A percentile compares a stretch with the other conserved stretches of the same genome.
phyloP scores from a whole-genome alignment of 2,797 vertebrate species.

The Emydoidea blandingii region DNA sequence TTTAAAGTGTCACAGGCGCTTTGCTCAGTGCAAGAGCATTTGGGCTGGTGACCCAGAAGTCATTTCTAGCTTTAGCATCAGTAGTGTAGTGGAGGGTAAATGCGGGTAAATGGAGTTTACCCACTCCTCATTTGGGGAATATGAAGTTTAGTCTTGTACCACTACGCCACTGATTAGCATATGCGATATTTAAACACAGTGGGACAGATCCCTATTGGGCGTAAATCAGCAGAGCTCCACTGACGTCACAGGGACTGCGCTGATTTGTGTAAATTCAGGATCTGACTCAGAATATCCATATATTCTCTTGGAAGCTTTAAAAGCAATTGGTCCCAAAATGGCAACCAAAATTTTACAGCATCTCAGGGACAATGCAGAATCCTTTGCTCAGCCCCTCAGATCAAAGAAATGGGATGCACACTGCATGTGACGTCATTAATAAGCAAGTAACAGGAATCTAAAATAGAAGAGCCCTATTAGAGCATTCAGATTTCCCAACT shows the following conservation, averaged over 20 bases:
- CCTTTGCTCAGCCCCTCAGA: constrained; percentile 18
- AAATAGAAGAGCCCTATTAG: background rate
- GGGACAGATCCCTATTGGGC: accelerated
- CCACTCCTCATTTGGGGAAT: background rate
- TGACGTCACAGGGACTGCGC: background rate
- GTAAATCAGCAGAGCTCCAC: background rate
- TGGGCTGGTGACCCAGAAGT: background rate
- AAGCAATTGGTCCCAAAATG: background rate
- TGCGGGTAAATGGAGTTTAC: background rate
- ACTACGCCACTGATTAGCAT: background rate
- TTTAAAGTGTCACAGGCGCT: background rate
- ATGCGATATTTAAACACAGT: background rate
- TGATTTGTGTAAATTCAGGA: background rate
- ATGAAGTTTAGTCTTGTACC: background rate
- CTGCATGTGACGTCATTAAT: background rate
- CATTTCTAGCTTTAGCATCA: background rate
- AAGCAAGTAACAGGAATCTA: constrained; percentile 17
- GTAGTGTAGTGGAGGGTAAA: background rate
- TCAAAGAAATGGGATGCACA: background rate
- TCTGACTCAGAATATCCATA: background rate
- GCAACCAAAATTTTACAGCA: background rate
- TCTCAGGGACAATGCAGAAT: background rate
- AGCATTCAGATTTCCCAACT: background rate
- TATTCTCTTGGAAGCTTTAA: background rate
- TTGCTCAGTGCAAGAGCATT: background rate